Evolutionary conservation across 2,113 vertebrate species (phyloP).

Genomic region (Melanerpes aurifrons): DNA sequence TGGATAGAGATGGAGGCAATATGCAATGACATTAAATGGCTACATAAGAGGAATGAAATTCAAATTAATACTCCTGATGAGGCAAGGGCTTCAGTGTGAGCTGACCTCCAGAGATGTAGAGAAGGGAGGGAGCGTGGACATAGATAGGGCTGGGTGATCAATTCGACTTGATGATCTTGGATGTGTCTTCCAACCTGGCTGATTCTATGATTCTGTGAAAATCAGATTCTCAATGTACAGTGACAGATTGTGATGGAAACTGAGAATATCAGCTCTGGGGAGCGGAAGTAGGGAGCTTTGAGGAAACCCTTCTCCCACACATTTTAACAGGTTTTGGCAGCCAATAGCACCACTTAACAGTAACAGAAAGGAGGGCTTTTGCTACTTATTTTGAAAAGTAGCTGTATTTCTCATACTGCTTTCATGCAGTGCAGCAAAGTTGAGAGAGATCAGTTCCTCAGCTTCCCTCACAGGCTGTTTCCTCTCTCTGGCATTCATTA

Average conservation of each 20-base stretch:
- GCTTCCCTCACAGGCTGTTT: rapidly evolving
- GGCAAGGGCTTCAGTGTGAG: background rate
- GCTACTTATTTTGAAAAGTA: background rate
- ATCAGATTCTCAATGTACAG: background rate
- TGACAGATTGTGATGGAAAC: rapidly evolving
- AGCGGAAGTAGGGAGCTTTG: background rate
- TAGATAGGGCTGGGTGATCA: too few species aligned
- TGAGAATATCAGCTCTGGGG: rapidly evolving
- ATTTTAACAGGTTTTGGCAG: background rate
- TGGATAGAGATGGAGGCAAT: background rate
- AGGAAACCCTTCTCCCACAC: background rate
- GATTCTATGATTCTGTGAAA: background rate
- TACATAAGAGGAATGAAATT: background rate
- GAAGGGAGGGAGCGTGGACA: background rate
- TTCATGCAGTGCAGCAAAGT: background rate
- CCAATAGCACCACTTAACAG: background rate
- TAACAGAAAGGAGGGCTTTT: background rate
- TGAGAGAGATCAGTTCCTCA: background rate
- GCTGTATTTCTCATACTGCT: background rate
- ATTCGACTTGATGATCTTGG: too few species aligned
- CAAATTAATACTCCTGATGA: background rate
- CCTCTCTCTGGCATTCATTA: background rate
- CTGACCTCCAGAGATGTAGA: background rate
- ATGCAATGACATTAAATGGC: background rate
- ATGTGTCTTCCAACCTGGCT: too few species aligned